Conservation (phyloP, 2,888 invertebrate species). For the Suillia variegata region DNA sequence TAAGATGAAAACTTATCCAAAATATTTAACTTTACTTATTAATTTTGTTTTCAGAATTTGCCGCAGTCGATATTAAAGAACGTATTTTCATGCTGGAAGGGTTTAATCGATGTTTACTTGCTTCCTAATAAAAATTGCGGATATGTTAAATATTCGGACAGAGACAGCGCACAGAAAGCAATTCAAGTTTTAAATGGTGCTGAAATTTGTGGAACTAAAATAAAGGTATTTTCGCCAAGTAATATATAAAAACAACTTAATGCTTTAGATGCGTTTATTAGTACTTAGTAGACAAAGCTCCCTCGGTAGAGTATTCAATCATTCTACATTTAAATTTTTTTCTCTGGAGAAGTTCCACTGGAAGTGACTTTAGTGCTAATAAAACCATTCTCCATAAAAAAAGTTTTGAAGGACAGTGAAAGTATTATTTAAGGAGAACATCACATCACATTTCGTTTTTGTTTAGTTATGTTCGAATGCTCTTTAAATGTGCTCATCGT, state of each 20-base stretch:
- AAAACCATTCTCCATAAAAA: no score
- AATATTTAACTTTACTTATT: not conserved
- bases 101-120: conserved; percentile 88
- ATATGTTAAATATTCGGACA: conserved; percentile 83
- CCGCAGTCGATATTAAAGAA: conserved; percentile 84
- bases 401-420: no score
- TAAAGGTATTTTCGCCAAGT: conserved; percentile 59
- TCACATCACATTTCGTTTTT: no score
- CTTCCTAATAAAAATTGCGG: conserved; percentile 90
- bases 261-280: not conserved
- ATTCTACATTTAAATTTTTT: no score
- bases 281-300: no score
- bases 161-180: conserved; percentile 69
- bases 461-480: no score
- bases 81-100: conserved; percentile 88
- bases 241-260: not conserved
- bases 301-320: no score
- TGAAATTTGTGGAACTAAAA: conserved; percentile 82
- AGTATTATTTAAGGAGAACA: no score
- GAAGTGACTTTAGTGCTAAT: no score
- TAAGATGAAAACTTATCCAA: conserved; percentile 27
- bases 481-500: no score
- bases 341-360: no score
- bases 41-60: conserved; percentile 63
- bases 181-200: conserved; percentile 76